Evolutionary conservation across 2,797 vertebrate species (phyloP).

Genomic region (Tokudaia muenninki): DNA sequence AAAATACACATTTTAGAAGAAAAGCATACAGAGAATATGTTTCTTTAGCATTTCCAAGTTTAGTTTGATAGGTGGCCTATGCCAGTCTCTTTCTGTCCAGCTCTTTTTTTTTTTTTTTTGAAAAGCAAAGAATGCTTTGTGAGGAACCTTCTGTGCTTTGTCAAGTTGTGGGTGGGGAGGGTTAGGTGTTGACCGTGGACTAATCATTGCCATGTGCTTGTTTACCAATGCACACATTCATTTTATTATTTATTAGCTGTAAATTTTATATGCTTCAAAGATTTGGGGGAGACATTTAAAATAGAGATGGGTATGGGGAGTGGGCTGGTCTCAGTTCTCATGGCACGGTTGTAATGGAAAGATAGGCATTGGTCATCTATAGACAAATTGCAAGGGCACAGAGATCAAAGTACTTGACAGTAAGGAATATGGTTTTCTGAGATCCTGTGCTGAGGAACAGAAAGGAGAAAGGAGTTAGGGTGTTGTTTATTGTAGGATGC

Average conservation of each 20-base stretch:
- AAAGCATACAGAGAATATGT: background rate
- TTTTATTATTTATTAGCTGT: background rate
- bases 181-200: background rate
- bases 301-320: background rate
- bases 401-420: background rate
- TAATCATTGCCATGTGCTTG: background rate
- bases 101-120: too few species aligned
- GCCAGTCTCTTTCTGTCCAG: background rate
- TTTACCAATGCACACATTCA: background rate
- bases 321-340: background rate
- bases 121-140: background rate
- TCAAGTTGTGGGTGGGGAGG: background rate
- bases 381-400: background rate
- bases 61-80: slow-evolving; percentile 11
- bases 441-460: background rate
- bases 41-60: background rate
- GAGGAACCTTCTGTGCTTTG: background rate
- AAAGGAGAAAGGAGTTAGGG: background rate
- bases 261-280: background rate
- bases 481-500: background rate
- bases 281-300: background rate
- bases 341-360: background rate
- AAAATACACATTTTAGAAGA: background rate
- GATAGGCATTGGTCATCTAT: background rate
- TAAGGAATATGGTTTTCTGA: slow-evolving; percentile 7